A percentile compares a stretch with the other conserved stretches of the same genome.
These are phyloP conservation scores for Poeciliopsis occidentalis DNA, from an alignment of 2,113 vertebrate genomes.

Conservation along the genomic window DNA sequence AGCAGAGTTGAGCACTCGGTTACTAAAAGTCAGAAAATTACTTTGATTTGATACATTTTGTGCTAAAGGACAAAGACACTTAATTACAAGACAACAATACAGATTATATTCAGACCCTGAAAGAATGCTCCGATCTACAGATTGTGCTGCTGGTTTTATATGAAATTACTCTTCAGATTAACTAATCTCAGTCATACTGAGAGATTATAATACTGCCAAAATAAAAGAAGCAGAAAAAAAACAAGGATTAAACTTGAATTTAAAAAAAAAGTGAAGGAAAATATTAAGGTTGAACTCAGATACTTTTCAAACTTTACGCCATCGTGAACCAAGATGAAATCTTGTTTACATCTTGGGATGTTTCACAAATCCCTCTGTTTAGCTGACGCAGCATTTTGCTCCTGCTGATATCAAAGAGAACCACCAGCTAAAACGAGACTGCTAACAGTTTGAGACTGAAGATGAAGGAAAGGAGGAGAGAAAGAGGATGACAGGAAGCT, in stretches of 20 bases:
- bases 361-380: conserved; percentile 35
- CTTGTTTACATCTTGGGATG: conserved; percentile 35
- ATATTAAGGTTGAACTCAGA: conserved; percentile 12
- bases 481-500: conserved; percentile 44
- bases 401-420: conserved; percentile 59
- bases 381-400: conserved; percentile 56
- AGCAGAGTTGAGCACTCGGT: too few species aligned
- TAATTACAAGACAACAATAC: too few species aligned
- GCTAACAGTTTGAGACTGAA: conserved; percentile 61
- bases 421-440: conserved; percentile 49
- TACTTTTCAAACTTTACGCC: conserved; percentile 41
- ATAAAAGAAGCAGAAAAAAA: conserved; percentile 13
- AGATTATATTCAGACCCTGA: too few species aligned
- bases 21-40: too few species aligned
- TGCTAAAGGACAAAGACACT: too few species aligned
- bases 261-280: conserved; percentile 13
- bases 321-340: conserved; percentile 28
- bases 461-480: conserved; percentile 55
- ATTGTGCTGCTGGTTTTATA: too few species aligned
- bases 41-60: too few species aligned
- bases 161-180: background rate
- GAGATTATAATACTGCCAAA: background rate
- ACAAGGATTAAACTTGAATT: conserved; percentile 13
- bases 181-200: background rate
- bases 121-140: too few species aligned